Base-by-base conservation (phyloP, 2,113 vertebrate genomes). In the Pycnonotus jocosus region DNA sequence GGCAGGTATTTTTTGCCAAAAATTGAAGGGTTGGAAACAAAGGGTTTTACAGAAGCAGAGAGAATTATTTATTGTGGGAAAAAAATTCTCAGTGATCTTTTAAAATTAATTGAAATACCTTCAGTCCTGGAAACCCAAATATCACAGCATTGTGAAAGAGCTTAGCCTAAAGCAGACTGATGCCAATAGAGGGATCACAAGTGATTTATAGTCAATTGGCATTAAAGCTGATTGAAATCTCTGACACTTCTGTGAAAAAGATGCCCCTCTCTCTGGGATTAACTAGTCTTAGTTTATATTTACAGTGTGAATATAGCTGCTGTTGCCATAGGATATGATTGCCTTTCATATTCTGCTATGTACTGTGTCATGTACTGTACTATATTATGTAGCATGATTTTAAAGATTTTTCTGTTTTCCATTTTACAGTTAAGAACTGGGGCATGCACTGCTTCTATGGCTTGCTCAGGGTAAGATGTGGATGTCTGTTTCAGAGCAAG, bases 141-240 rank as follows among this genome's bases (percentile, higher is more conserved):
- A 96, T 86, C 80, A 95, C 48, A 90, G 58, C 27, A 7, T 56
- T 93, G 79, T 78, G 68, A 58, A 95, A 95, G 60, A 92, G 72
- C 85, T 88, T 94, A 96, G 86, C 86, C 82, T 94, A 84, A 86
- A 96, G 92, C 76, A 88, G 69, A 84, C 69, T 86, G 68, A 94
- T 91, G 85, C 57, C 94, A 94, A 94, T 73, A 94, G 56, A 80
- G 84, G 85, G 82, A 91, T 94, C 81, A 71, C 56, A 71, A 86
- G 79, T 96, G 95, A 96, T 82, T 96, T 95, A 94, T 68, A 95
- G 92, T 93, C 87, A 94, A 88, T 88, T 92, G 94, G 61, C 81
- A 92, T 93, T 83, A 95, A 47, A 94, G 45, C 56, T 94, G 88
- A 88, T 88, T 94, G 81, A 87, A 94, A 83, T 93, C 58, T 90